Base-by-base conservation (phyloP, 1,140 invertebrate species). In the Parasteatoda tepidariorum region DNA sequence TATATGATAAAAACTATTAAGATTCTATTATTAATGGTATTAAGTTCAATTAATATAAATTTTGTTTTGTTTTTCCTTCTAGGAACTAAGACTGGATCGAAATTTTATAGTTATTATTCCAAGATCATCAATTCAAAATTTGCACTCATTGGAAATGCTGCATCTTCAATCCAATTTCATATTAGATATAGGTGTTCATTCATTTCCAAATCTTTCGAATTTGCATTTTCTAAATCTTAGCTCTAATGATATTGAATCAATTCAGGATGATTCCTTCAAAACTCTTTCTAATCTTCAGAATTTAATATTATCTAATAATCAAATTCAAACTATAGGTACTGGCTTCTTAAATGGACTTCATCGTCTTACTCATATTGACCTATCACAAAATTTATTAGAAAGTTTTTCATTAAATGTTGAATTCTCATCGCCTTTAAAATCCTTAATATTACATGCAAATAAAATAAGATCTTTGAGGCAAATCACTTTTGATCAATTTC, bases 371-470 rank as follows among this genome's bases (percentile, higher is more conserved):
- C 92, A 92, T 82, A 88, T 97, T 76, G 94, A 96, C 88, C 89
- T 97, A 5, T 95, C 95, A 0, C 92, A 94, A 86, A 97, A 97
- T 89, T 95, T 95, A 86, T 92, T 97, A 22, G 90, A 91, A 6
- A 92, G 94, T 86, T 94, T 97, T 88, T 95, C 96, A 2, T 92
- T 91, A 0, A 91, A 94, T 2, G 93, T 94, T 0, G 86, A 96
- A n/a, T 92, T 92, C 85, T 89, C 92, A 1, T 92, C 96, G 71
- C 87, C 88, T 0, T 88, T 97, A 0, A 93, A 92, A 87, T 92
- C 92, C 78, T 89, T 97, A 26, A 95, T 62, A 33, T 59, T 86
- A 9, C 33, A 59, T 68, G 70, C 85, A 24, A 86, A 85, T 57
- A 76, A 85, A 48, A 87, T 85, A 85, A 91, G 94, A 55, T 68